phyloP scores from a whole-genome alignment of 2,888 invertebrate species.

The Lacanobia wlatinum region DNA sequence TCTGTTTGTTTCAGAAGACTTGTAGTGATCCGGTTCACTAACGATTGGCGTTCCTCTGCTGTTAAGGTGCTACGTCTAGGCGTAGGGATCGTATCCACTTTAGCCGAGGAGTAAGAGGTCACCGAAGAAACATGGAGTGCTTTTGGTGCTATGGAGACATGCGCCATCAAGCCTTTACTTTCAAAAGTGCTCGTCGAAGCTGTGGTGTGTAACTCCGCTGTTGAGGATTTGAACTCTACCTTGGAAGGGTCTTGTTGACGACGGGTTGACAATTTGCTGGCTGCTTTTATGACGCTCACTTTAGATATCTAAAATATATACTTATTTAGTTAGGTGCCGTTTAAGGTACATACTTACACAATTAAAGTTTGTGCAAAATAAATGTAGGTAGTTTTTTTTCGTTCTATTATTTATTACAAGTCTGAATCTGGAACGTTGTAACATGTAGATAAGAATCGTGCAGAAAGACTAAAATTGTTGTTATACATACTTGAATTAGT shows the following conservation, averaged over 20 bases:
- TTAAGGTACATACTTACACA: not conserved
- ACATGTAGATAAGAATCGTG: slow-evolving; percentile 15
- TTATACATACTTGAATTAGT: slow-evolving; percentile 42
- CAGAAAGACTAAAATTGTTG: not conserved
- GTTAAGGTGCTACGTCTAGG: not conserved
- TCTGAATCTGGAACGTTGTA: not conserved
- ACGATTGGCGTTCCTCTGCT: slow-evolving; percentile 17
- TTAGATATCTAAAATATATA: slow-evolving; percentile 43
- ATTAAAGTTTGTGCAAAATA: no score
- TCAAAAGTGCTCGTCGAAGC: not conserved
- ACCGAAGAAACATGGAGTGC: slow-evolving; percentile 9
- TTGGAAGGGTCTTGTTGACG: slow-evolving; percentile 7
- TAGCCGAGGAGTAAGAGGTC: slow-evolving; percentile 7
- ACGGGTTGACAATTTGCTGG: not conserved
- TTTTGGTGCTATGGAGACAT: not conserved
- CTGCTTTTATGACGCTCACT: slow-evolving; percentile 10
- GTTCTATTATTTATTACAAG: no score
- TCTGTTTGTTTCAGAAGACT: slow-evolving; percentile 37
- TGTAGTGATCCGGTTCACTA: slow-evolving; percentile 9
- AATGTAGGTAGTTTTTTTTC: no score
- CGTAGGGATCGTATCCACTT: not conserved
- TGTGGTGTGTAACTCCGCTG: not conserved
- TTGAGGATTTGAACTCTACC: slow-evolving; percentile 35
- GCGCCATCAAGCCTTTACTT: not conserved
- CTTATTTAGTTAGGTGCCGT: not conserved